Evolutionary conservation across 2,888 invertebrate genomes (phyloP).

Genomic region (Diabrotica balteata): DNA sequence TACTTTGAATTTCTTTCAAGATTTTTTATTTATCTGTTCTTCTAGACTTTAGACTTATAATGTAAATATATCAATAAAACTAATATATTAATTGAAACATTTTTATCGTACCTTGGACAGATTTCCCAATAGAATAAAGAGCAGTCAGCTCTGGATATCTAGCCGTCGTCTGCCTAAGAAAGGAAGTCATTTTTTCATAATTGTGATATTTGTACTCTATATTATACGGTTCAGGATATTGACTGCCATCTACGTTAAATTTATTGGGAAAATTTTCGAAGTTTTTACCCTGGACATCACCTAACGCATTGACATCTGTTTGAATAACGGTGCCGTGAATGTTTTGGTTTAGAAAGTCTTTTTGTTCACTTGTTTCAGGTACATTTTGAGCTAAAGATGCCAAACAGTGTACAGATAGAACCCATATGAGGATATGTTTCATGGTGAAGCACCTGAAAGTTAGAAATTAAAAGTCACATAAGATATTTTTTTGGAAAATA

Average conservation of each 20-base stretch:
- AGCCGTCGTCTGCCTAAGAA: slow-evolving; percentile 80
- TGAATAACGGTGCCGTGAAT: slow-evolving; percentile 9
- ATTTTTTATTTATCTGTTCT: too few relatives aligned
- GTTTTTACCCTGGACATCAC: slow-evolving; percentile 42
- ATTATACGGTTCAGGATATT: slow-evolving; percentile 48
- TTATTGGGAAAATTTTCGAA: slow-evolving; percentile 38
- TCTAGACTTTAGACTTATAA: too few relatives aligned
- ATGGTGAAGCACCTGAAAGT: background rate
- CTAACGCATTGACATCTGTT: slow-evolving; percentile 1
- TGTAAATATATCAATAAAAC: too few relatives aligned
- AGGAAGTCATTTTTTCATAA: slow-evolving; percentile 83
- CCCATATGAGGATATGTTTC: slow-evolving; percentile 1
- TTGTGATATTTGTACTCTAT: slow-evolving; percentile 86
- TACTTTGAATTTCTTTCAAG: too few relatives aligned
- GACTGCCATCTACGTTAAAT: slow-evolving; percentile 38
- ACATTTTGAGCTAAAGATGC: slow-evolving; percentile 9
- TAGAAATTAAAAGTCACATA: too few relatives aligned
- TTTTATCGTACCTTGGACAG: slow-evolving; percentile 77
- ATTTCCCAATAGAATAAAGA: slow-evolving; percentile 92
- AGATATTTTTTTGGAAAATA: too few relatives aligned
- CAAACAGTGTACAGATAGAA: slow-evolving; percentile 11
- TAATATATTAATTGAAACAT: background rate
- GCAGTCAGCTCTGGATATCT: slow-evolving; percentile 87
- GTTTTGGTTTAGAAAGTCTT: slow-evolving; percentile 6
- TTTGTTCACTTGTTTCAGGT: slow-evolving; percentile 3